Percentiles rank a stretch among this genome's conserved stretches.
These are phyloP conservation scores for Mythimna vitellina DNA, from an alignment of 2,888 invertebrate genomes.

Conservation along the genomic window DNA sequence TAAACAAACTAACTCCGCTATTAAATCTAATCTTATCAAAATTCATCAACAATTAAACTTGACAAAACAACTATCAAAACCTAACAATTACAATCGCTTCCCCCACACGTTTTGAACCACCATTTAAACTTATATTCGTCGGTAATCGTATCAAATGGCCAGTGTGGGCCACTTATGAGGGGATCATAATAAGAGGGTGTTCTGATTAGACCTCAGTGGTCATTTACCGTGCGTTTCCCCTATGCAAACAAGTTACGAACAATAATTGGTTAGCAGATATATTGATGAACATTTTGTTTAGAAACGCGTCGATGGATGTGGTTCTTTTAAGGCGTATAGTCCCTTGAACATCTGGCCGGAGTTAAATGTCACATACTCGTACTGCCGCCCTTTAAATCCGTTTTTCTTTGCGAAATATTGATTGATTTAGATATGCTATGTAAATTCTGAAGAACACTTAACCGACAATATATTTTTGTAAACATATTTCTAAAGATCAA, in stretches of 20 bases:
- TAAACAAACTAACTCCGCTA: neutral
- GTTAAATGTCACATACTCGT: too few species aligned
- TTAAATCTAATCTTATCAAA: neutral
- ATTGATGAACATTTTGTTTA: neutral
- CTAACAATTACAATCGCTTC: conserved; percentile 14
- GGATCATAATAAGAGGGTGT: conserved; percentile 42
- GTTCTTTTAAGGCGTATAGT: too few species aligned
- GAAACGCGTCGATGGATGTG: neutral
- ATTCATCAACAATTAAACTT: neutral
- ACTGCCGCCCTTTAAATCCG: too few species aligned
- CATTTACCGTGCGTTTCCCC: conserved; percentile 1
- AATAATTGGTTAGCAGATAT: neutral
- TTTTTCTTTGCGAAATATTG: too few species aligned
- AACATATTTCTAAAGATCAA: too few species aligned
- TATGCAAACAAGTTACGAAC: neutral
- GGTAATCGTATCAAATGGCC: conserved; percentile 31
- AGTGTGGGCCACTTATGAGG: conserved; percentile 32
- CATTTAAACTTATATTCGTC: conserved; percentile 36
- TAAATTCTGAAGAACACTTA: too few species aligned
- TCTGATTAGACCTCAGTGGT: conserved; percentile 32
- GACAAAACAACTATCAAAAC: neutral
- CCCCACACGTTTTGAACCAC: conserved; percentile 22
- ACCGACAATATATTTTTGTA: too few species aligned
- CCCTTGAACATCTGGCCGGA: too few species aligned
- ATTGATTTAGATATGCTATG: too few species aligned